Evolutionary conservation across 1,140 invertebrate genomes (phyloP), one percentile per base, ranked within the genome.

Genomic region (Semibalanus balanoides): DNA sequence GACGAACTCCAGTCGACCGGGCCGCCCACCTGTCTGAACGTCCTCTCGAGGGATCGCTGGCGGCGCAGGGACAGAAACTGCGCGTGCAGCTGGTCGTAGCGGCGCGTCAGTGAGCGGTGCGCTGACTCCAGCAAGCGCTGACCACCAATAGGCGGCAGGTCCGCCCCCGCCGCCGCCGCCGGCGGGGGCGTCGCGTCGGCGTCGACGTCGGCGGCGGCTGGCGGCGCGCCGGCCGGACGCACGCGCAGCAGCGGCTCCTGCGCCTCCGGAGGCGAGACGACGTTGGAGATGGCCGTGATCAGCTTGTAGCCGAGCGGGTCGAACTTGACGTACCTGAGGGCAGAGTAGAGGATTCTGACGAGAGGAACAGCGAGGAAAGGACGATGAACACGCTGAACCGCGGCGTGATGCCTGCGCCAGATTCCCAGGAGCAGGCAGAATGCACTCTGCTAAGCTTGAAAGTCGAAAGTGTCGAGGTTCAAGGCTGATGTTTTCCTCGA

Each of bases 231-330:
- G 3, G 70, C n/a, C 70, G 69, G 69, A 7, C 28, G 69, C 69
- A 22, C 25, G 25, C 69, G 69, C 69, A 25, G 69, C 28, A n/a
- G 14, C 0, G 43, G 75, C 70, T 31, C 70, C 27, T 30, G 31
- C 30, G 43, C 28, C 28, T 74, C n/a, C 51, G 27, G 3, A 30
- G 31, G 29, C 31, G 31, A 3, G 5, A 28, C 31, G 25, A 77
- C 85, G 84, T 92, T 92, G 17, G 90, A 89, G 80, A 95, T 93
- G 22, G 92, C 94, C 0, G 93, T 95, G 79, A 94, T 92, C 27
- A 96, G 82, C 83, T 91, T 92, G 79, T 90, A 88, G 43, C 93
- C 94, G 69, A 90, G 85, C 76, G 88, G 87, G 83, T 95, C 93
- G 85, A 95, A 96, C 31, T 90, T 88, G 31, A 96, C 91, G 86